Evolutionary conservation across 2,797 vertebrate genomes (phyloP).

Genomic region (Delichon dasypus): DNA sequence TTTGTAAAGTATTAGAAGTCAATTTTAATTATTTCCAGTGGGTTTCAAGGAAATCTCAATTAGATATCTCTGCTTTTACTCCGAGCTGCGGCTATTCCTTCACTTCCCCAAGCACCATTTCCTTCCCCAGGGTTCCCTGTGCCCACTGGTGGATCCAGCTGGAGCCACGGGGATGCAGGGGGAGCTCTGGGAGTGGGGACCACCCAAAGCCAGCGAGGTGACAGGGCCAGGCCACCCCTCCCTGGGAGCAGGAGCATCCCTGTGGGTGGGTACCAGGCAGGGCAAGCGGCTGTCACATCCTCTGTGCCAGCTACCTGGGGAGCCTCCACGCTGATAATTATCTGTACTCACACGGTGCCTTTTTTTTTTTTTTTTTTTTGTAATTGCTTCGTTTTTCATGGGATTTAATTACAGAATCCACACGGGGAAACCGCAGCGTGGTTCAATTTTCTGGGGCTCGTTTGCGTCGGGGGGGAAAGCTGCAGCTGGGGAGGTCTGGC

Average conservation of each 20-base stretch:
- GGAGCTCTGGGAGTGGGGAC: background rate
- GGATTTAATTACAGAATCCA: slow-evolving; percentile 33
- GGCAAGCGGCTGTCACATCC: background rate
- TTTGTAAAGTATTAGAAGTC: slow-evolving; percentile 66
- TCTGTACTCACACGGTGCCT: background rate
- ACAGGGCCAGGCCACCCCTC: background rate
- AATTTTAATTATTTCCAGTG: slow-evolving; percentile 68
- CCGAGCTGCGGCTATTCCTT: background rate
- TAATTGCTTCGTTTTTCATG: slow-evolving; percentile 24
- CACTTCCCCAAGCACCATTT: fast-evolving
- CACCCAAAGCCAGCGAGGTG: background rate
- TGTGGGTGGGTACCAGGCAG: background rate
- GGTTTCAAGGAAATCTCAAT: slow-evolving; percentile 64
- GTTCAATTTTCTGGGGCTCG: background rate
- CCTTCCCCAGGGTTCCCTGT: background rate
- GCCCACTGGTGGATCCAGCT: background rate
- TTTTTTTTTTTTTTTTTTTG: background rate
- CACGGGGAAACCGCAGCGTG: background rate
- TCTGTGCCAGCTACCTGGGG: background rate
- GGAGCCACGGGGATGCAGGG: fast-evolving
- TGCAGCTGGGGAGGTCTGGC: background rate
- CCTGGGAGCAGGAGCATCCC: background rate
- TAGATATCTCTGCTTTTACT: background rate
- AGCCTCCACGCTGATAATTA: background rate
- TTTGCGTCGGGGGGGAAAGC: fast-evolving